These are phyloP conservation scores for Tangara arthus DNA, from an alignment of 2,797 vertebrate genomes.

Conservation along the genomic window DNA sequence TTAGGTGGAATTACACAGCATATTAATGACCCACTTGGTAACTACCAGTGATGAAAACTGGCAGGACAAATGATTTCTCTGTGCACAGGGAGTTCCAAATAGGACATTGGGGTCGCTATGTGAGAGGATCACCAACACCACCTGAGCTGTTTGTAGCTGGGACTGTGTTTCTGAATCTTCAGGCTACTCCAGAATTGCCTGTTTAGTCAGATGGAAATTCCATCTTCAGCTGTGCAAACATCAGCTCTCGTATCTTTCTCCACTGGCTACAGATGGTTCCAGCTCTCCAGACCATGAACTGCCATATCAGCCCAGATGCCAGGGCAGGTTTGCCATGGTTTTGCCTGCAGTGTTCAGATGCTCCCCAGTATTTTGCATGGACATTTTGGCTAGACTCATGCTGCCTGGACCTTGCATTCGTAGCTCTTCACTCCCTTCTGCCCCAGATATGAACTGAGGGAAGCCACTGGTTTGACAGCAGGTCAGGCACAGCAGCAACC, in stretches of 20 bases:
- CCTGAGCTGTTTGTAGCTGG: neutral
- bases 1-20: neutral
- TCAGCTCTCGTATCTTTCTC: neutral
- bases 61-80: neutral
- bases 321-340: neutral
- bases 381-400: neutral
- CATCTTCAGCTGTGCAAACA: neutral
- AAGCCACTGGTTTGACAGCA: neutral
- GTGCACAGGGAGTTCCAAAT: neutral
- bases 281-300: neutral
- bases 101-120: neutral
- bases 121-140: rapidly evolving
- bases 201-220: neutral
- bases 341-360: neutral
- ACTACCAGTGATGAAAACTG: neutral
- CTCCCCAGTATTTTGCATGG: neutral
- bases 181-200: neutral
- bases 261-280: neutral
- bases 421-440: neutral
- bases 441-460: neutral
- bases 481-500: neutral
- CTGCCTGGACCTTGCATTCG: neutral
- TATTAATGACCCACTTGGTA: slow-evolving; percentile 12
- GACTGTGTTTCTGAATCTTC: neutral
- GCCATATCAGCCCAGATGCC: neutral